Evolutionary conservation across 2,888 invertebrate genomes (phyloP).

Genomic region (Polyploca ridens): DNA sequence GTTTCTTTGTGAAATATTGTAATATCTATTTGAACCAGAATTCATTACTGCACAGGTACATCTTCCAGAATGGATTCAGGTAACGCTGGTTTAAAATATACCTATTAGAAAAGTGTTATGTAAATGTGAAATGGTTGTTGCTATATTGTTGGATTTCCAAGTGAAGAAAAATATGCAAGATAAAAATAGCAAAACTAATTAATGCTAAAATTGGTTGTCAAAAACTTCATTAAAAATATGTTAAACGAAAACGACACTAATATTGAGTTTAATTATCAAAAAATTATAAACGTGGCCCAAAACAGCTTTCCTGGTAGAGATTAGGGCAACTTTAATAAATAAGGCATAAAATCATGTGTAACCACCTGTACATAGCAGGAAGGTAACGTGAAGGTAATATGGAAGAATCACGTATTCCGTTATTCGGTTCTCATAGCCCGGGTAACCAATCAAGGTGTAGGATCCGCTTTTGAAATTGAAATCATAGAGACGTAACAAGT

Average conservation of each 20-base stretch:
- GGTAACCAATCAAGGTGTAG: conserved; percentile 76
- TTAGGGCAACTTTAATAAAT: background rate
- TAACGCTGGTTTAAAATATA: background rate
- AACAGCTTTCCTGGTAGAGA: background rate
- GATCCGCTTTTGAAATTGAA: conserved; percentile 81
- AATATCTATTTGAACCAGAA: background rate
- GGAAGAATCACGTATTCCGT: conserved; percentile 57
- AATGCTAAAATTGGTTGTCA: no score
- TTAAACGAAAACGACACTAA: no score
- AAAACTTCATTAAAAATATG: no score
- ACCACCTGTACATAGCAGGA: conserved; percentile 5
- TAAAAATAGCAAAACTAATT: no score
- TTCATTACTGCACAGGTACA: background rate
- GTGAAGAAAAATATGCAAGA: no score
- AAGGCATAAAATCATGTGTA: background rate
- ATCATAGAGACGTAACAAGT: conserved; percentile 80
- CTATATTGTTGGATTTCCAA: background rate
- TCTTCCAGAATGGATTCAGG: conserved; percentile 1
- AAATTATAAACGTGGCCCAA: background rate
- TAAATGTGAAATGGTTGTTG: no score
- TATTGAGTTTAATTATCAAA: background rate
- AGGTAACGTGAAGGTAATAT: conserved; percentile 19
- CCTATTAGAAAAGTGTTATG: background rate
- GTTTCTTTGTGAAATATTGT: background rate
- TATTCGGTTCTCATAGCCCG: conserved; percentile 58